These are phyloP conservation scores for Morinoia aosen DNA, from an alignment of 2,888 invertebrate genomes.

Conservation along the genomic window DNA sequence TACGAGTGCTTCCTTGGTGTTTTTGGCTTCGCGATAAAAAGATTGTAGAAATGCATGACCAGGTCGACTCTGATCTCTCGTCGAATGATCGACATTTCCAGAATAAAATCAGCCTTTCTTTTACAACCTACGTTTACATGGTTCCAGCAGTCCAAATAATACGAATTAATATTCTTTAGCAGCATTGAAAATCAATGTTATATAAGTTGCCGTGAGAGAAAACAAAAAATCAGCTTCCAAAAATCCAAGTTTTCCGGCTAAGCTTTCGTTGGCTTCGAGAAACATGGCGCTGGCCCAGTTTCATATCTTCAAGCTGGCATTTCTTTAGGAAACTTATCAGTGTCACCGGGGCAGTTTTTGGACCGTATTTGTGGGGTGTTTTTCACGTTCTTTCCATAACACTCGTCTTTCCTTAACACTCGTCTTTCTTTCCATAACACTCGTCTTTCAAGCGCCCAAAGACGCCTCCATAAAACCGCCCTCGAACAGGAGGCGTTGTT, in stretches of 20 bases:
- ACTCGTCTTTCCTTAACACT: neutral
- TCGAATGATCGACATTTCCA: neutral
- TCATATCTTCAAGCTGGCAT: neutral
- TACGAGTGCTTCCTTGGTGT: neutral
- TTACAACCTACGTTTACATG: neutral
- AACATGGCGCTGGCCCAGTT: neutral
- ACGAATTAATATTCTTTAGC: no score
- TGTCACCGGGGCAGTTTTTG: constrained; percentile 13
- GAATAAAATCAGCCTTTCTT: neutral
- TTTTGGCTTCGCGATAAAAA: neutral
- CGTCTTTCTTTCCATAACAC: neutral
- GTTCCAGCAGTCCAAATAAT: no score
- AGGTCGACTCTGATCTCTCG: neutral
- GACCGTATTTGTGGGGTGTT: constrained; percentile 9
- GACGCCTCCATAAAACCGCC: constrained; percentile 36
- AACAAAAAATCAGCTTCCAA: neutral
- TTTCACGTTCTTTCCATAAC: neutral
- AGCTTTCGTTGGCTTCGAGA: neutral
- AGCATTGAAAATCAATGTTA: neutral
- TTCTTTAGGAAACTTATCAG: constrained; percentile 30
- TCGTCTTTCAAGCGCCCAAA: constrained; percentile 25
- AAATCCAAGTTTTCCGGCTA: neutral
- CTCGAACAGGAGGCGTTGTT: constrained; percentile 23
- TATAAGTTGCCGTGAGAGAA: neutral
- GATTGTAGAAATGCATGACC: neutral